Conservation (phyloP, 2,797 vertebrate species). For the Pseudochromis fuscus region DNA sequence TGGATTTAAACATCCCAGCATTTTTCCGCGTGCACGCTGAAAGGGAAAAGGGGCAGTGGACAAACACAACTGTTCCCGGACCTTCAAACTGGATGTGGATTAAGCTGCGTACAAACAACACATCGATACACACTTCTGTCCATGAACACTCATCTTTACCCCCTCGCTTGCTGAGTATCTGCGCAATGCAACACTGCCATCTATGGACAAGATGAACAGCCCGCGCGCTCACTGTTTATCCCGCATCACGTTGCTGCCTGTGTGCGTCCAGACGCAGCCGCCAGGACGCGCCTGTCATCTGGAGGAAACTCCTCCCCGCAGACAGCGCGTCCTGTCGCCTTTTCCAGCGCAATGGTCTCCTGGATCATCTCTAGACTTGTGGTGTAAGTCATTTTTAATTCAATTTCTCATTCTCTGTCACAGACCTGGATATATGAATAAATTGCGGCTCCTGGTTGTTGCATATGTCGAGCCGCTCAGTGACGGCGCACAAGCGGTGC, state of each 20-base stretch:
- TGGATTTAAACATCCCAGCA: no score
- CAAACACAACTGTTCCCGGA: no score
- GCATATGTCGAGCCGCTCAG: slow-evolving; percentile 16
- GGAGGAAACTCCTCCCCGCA: slow-evolving; percentile 87
- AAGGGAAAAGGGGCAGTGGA: no score
- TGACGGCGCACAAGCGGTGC: slow-evolving; percentile 40
- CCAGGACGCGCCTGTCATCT: slow-evolving; percentile 86
- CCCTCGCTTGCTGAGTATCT: not conserved
- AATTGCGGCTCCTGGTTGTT: not conserved
- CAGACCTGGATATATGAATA: not conserved
- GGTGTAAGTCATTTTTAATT: slow-evolving; percentile 90
- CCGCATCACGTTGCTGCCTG: slow-evolving; percentile 70
- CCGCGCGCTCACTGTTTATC: slow-evolving; percentile 41
- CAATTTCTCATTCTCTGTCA: not conserved
- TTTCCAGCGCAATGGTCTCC: slow-evolving; percentile 95
- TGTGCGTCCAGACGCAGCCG: slow-evolving; percentile 76
- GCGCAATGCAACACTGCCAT: slow-evolving; percentile 72
- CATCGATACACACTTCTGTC: no score
- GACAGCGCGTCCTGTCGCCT: slow-evolving; percentile 81
- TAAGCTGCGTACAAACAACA: no score
- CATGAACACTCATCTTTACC: not conserved
- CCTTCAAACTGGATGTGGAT: no score
- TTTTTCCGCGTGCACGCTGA: no score
- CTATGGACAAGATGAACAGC: slow-evolving; percentile 50
- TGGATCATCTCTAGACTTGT: slow-evolving; percentile 99